Evolutionary conservation across 2,797 vertebrate species (phyloP).

Genomic region (Pteropus rufus): DNA sequence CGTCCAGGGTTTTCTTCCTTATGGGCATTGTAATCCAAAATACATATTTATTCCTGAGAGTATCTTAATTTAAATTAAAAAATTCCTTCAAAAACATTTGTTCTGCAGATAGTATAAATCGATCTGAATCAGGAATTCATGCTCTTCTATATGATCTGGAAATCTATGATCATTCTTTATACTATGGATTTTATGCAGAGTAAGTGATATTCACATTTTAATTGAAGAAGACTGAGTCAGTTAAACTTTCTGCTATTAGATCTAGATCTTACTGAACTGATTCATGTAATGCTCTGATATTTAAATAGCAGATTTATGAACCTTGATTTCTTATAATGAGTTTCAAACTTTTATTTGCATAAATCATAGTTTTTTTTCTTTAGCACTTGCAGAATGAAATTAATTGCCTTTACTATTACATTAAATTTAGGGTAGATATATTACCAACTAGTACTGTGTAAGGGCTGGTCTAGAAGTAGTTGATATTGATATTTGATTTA

Average conservation of each 20-base stretch:
- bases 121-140: conserved; percentile 21
- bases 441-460: background rate
- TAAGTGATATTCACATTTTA: background rate
- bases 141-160: background rate
- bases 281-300: background rate
- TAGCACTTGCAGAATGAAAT: background rate
- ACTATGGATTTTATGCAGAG: background rate
- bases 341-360: conserved; percentile 47
- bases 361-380: conserved; percentile 12
- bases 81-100: conserved; percentile 23
- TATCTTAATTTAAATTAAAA: conserved; percentile 22
- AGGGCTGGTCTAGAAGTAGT: background rate
- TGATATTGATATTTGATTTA: background rate
- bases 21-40: background rate
- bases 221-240: background rate
- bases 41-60: background rate
- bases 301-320: conserved; percentile 44
- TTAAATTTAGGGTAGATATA: background rate
- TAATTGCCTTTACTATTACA: background rate
- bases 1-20: conserved; percentile 38
- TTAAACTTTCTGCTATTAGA: background rate
- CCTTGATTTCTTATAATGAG: background rate
- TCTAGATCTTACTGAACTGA: background rate
- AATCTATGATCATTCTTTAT: conserved; percentile 3
- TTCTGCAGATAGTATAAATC: background rate